Base-by-base conservation (phyloP, 2,113 vertebrate species). In the Perca schrenkii region DNA sequence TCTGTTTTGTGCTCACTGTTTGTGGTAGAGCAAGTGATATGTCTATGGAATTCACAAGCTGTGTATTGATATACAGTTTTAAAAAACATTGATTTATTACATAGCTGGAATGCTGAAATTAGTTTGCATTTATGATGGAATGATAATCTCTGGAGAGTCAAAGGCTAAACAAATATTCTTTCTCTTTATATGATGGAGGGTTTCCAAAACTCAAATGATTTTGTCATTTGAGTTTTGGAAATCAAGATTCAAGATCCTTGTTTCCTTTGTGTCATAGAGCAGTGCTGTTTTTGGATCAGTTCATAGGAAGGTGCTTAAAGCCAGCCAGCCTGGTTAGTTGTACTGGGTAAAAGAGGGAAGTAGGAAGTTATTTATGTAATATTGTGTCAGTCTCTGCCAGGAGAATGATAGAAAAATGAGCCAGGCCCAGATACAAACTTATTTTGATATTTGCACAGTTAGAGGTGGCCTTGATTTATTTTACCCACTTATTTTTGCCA, bases 11-110 rank as follows among this genome's bases (percentile, higher is more conserved):
- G 28, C 54, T 77, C 17, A 0, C 58, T 71, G 60, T 36, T 76
- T 63, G 11, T 10, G 58, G 56, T 4, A 12, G 36, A 65, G 74
- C 62, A 79, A 77, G 49, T 34, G 57, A 81, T 71, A 82, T 36
- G 46, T 58, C 31, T 22, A 15, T 60, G 81, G 84, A 79, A 77
- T 80, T 63, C 68, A 43, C 63, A 85, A 72, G 76, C 46, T n/a
- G 50, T 71, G n/a, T 49, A 46, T 60, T 72, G 56, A 57, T 47
- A 16, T 21, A 17, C 53, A 47, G 46, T 69, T 80, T 40, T 46
- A 8, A 67, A 8, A 67, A 61, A n/a, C 11, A 10, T 34, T 34
- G 7, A 40, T 63, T 40, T 65, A 50, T 77, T 69, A 16, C 54
- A 76, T 74, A 57, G 28, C 56, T 69, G 12, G n/a, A 61, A 60